A percentile compares a stretch with the other conserved stretches of the same genome.
These are phyloP conservation scores for Drosophila mulleri DNA, from an alignment of 2,888 invertebrate species.

Conservation along the genomic window DNA sequence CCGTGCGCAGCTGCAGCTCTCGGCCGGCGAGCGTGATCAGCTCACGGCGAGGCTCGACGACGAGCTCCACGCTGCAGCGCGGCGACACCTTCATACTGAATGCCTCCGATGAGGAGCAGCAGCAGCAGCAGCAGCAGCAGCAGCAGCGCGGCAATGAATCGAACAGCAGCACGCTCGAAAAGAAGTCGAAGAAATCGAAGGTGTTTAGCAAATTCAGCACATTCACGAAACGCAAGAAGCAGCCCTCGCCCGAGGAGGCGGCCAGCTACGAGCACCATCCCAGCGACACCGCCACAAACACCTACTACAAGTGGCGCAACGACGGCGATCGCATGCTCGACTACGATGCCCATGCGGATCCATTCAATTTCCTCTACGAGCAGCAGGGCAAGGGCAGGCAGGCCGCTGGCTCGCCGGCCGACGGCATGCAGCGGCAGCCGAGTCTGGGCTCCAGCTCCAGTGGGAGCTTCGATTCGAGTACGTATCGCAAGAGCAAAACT, in stretches of 20 bases:
- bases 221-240: slow-evolving; percentile 83
- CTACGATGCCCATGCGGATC: slow-evolving; percentile 82
- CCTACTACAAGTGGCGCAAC: slow-evolving; percentile 83
- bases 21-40: slow-evolving; percentile 76
- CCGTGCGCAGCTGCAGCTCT: slow-evolving; percentile 69
- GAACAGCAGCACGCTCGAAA: slow-evolving; percentile 78
- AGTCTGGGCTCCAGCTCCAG: slow-evolving; percentile 62
- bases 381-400: slow-evolving; percentile 71
- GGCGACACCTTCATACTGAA: slow-evolving; percentile 84
- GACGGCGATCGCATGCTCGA: slow-evolving; percentile 78
- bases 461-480: slow-evolving; percentile 77
- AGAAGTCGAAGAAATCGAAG: slow-evolving; percentile 82
- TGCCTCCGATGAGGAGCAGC: slow-evolving; percentile 61
- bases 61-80: slow-evolving; percentile 81
- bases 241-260: slow-evolving; percentile 65
- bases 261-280: slow-evolving; percentile 80
- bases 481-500: slow-evolving; percentile 82
- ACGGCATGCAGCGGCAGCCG: slow-evolving; percentile 48
- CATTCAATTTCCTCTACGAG: slow-evolving; percentile 83
- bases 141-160: slow-evolving; percentile 52
- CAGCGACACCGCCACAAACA: slow-evolving; percentile 82
- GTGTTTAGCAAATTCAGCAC: slow-evolving; percentile 84
- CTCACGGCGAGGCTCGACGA: slow-evolving; percentile 72
- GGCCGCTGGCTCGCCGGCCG: background rate
- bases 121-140: slow-evolving; percentile 30